These are phyloP conservation scores for Andricus quercusramuli DNA, from an alignment of 2,888 invertebrate genomes.

Conservation along the genomic window DNA sequence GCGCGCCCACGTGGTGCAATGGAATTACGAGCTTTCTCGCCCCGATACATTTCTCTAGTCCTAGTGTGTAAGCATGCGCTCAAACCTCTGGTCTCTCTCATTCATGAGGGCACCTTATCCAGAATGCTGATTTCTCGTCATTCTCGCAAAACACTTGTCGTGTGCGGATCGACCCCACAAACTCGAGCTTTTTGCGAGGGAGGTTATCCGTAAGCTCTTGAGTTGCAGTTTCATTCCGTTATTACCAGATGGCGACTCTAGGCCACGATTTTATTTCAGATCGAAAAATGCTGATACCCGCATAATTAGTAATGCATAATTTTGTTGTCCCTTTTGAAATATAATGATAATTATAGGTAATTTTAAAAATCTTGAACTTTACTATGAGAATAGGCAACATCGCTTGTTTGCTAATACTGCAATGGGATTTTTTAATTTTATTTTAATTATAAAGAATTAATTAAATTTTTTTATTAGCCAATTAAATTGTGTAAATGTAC, in stretches of 20 bases:
- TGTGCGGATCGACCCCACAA: slow-evolving; percentile 23
- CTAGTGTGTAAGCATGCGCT: slow-evolving; percentile 60
- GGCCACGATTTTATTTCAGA: background rate
- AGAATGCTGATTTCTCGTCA: background rate
- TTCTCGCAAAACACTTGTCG: slow-evolving; percentile 15
- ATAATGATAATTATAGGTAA: too few relatives aligned
- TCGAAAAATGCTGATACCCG: background rate
- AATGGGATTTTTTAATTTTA: too few relatives aligned
- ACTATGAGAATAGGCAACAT: too few relatives aligned
- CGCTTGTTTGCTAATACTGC: too few relatives aligned
- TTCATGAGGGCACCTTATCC: slow-evolving; percentile 59
- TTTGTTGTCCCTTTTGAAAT: too few relatives aligned
- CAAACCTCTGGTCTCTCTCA: slow-evolving; percentile 50
- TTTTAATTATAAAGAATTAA: too few relatives aligned
- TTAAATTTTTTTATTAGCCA: too few relatives aligned
- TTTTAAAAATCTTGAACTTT: background rate
- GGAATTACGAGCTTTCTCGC: slow-evolving; percentile 67
- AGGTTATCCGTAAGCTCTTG: background rate
- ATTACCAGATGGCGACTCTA: slow-evolving; percentile 64
- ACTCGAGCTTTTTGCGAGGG: slow-evolving; percentile 4
- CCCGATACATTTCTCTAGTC: slow-evolving; percentile 55
- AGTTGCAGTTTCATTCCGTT: slow-evolving; percentile 20
- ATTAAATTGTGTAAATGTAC: too few relatives aligned
- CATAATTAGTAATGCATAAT: too few relatives aligned
- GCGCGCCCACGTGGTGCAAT: slow-evolving; percentile 72